Conservation (phyloP, 1,140 invertebrate species). For the Palaemon carinicauda region DNA sequence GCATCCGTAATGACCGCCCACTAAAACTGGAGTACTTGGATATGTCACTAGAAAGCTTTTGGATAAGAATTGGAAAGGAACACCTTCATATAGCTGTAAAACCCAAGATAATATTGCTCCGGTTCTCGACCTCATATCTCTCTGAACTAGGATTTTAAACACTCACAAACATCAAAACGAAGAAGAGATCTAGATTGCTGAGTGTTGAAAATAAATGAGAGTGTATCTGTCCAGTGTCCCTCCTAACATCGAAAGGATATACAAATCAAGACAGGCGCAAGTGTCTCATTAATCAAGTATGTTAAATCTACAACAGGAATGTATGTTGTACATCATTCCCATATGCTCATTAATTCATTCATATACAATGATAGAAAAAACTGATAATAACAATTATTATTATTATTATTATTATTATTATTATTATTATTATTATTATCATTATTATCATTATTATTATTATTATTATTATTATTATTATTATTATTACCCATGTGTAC, state of each 20-base stretch:
- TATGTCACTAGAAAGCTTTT: slow-evolving; percentile 1
- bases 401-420: too few relatives aligned
- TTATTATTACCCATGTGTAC: too few relatives aligned
- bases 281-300: neutral
- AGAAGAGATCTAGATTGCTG: neutral
- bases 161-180: slow-evolving; percentile 1
- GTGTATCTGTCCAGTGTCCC: neutral
- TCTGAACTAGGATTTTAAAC: slow-evolving; percentile 12
- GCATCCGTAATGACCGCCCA: neutral
- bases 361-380: too few relatives aligned
- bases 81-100: neutral
- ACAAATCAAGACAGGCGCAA: neutral
- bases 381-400: too few relatives aligned
- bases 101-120: neutral
- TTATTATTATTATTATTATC: too few relatives aligned
- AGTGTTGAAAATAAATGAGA: neutral
- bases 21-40: neutral
- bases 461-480: too few relatives aligned
- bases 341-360: too few relatives aligned
- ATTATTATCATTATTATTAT: too few relatives aligned
- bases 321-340: too few relatives aligned
- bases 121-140: slow-evolving; percentile 12
- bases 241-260: neutral
- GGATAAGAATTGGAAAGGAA: neutral
- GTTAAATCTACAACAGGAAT: too few relatives aligned